Conservation (phyloP, 2,113 vertebrate genomes). For the Caranx ignobilis region DNA sequence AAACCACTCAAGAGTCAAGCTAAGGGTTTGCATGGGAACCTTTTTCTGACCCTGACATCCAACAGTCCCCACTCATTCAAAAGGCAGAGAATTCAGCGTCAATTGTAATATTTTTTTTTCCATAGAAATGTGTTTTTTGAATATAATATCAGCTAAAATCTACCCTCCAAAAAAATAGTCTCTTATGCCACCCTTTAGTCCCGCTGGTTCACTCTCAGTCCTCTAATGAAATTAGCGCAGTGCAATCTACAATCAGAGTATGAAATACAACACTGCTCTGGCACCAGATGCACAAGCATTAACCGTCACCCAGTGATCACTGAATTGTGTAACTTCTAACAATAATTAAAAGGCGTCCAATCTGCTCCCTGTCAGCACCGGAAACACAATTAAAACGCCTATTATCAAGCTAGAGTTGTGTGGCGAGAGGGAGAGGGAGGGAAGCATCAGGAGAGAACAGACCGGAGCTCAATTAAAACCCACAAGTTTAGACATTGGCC, state of each 20-base stretch:
- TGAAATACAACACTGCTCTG: slow-evolving; percentile 52
- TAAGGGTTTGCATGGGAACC: slow-evolving; percentile 22
- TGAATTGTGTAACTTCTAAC: slow-evolving; percentile 65
- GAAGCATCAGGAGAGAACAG: slow-evolving; percentile 33
- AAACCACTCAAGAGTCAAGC: slow-evolving; percentile 25
- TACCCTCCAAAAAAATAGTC: slow-evolving; percentile 17
- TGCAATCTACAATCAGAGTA: slow-evolving; percentile 40
- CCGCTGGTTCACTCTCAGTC: slow-evolving; percentile 57
- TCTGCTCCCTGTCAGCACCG: slow-evolving; percentile 64
- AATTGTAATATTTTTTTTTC: neutral
- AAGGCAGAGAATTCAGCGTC: neutral
- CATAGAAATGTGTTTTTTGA: neutral
- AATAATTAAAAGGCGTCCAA: slow-evolving; percentile 78
- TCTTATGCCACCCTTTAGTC: slow-evolving; percentile 15
- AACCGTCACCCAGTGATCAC: slow-evolving; percentile 62
- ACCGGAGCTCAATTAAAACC: slow-evolving; percentile 79
- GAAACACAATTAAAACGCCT: slow-evolving; percentile 71
- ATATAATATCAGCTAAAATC: neutral
- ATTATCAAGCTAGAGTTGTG: slow-evolving; percentile 58
- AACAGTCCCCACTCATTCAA: neutral
- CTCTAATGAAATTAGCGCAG: slow-evolving; percentile 42
- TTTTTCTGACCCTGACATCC: neutral
- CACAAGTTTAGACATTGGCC: slow-evolving; percentile 79
- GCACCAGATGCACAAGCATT: slow-evolving; percentile 56
- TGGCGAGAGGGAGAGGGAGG: slow-evolving; percentile 38